A percentile compares a stretch with the other conserved stretches of the same genome.
phyloP scores from a whole-genome alignment of 1,140 invertebrate species.

The Augochlora pura region DNA sequence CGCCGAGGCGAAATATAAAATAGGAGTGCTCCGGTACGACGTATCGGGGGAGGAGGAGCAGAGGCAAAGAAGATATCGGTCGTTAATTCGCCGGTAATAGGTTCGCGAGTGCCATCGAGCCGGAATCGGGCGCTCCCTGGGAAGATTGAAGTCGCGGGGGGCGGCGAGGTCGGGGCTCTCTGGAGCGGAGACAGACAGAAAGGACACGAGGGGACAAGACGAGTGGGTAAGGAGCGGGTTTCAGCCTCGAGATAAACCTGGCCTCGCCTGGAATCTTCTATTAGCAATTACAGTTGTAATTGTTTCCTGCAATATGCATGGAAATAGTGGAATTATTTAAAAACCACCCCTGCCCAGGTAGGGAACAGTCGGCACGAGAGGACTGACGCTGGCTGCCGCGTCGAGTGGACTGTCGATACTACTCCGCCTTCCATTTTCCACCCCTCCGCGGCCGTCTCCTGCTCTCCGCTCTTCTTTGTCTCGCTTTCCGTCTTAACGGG shows the following conservation, averaged over 20 bases:
- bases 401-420: conserved; percentile 60
- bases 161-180: not conserved
- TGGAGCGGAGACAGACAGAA: conserved; percentile 5
- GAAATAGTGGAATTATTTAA: conserved; percentile 81
- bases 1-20: not conserved
- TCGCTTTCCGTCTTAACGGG: conserved; percentile 50
- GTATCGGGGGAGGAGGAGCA: not conserved
- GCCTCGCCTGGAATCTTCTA: conserved; percentile 80
- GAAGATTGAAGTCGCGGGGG: conserved; percentile 45
- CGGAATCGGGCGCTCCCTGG: conserved; percentile 31
- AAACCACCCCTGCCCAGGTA: conserved; percentile 71
- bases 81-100: conserved; percentile 26
- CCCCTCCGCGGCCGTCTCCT: not conserved
- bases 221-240: conserved; percentile 63
- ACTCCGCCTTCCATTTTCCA: conserved; percentile 23
- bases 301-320: conserved; percentile 81
- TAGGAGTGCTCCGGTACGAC: not conserved
- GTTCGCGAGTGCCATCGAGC: conserved; percentile 20
- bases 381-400: conserved; percentile 32
- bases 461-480: not conserved
- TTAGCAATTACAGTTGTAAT: conserved; percentile 81
- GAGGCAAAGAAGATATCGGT: conserved; percentile 10
- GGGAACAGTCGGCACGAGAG: not conserved
- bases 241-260: conserved; percentile 77
- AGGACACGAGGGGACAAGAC: conserved; percentile 38